These are phyloP conservation scores for Druceiella hillmani DNA, from an alignment of 2,888 invertebrate genomes.

Conservation along the genomic window DNA sequence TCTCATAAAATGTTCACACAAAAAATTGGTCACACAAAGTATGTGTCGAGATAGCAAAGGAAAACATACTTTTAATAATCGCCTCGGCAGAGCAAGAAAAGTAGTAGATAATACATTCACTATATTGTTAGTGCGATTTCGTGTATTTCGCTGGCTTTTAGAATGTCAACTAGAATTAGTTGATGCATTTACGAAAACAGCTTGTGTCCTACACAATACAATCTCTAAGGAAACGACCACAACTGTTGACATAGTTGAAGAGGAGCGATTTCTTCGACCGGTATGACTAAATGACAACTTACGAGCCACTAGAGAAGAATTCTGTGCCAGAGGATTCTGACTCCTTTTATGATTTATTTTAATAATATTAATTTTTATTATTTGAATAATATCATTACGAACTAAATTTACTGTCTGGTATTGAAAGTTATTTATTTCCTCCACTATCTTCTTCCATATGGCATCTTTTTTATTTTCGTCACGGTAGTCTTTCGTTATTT, in stretches of 20 bases:
- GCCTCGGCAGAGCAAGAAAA: conserved; percentile 19
- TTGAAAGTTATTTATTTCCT: conserved; percentile 23
- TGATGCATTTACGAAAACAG: conserved; percentile 22
- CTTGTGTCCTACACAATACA: conserved; percentile 19
- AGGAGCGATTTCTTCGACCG: conserved; percentile 19
- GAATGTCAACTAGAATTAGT: conserved; percentile 23
- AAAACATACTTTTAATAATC: conserved; percentile 16
- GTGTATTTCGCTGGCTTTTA: conserved; percentile 21
- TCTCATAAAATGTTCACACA: too few relatives aligned
- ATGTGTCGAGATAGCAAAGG: conserved; percentile 17
- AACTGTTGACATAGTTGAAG: conserved; percentile 20
- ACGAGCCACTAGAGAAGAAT: conserved; percentile 24
- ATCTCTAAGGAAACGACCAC: conserved; percentile 21
- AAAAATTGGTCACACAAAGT: too few relatives aligned
- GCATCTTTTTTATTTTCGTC: conserved; percentile 22
- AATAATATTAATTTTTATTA: too few relatives aligned
- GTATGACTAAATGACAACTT: conserved; percentile 17
- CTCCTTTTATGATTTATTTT: too few relatives aligned
- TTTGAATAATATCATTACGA: conserved; percentile 22
- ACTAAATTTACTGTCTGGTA: conserved; percentile 24
- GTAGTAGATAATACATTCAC: conserved; percentile 19
- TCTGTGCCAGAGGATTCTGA: conserved; percentile 22
- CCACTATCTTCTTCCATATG: conserved; percentile 22
- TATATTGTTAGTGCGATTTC: conserved; percentile 14
- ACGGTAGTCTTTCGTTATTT: conserved; percentile 22